A percentile compares a stretch with the other conserved stretches of the same genome.
Conservation (phyloP, 2,113 vertebrate genomes). For the Lasiurus cinereus region DNA sequence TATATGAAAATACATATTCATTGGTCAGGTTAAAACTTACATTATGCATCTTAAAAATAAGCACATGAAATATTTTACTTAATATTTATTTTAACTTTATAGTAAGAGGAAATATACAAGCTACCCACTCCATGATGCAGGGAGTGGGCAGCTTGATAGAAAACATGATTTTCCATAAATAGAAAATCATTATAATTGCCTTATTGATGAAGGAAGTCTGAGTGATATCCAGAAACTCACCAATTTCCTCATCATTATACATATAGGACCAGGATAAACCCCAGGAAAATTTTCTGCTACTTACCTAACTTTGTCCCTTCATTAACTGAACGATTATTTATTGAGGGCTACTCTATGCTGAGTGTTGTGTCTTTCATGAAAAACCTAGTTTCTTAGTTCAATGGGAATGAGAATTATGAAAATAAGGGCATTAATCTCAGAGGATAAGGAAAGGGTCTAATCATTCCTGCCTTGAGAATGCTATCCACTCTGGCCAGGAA, state of each 20-base stretch:
- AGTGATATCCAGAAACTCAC: not conserved
- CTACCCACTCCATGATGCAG: not conserved
- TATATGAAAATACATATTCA: not conserved
- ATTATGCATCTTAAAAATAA: not conserved
- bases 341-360: not conserved
- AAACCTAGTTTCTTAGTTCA: not conserved
- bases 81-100: not conserved
- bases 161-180: not conserved
- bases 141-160: not conserved
- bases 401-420: not conserved
- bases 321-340: not conserved
- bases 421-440: not conserved
- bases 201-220: not conserved
- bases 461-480: not conserved
- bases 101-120: not conserved
- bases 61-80: not conserved
- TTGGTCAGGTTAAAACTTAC: not conserved
- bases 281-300: not conserved
- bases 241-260: not conserved
- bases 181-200: not conserved
- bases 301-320: not conserved
- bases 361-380: not conserved
- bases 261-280: not conserved
- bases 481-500: not conserved
- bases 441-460: not conserved